Evolutionary conservation across 2,797 vertebrate species (phyloP), one percentile per base, ranked within the genome.

Genomic region (Serranus cabrilla): DNA sequence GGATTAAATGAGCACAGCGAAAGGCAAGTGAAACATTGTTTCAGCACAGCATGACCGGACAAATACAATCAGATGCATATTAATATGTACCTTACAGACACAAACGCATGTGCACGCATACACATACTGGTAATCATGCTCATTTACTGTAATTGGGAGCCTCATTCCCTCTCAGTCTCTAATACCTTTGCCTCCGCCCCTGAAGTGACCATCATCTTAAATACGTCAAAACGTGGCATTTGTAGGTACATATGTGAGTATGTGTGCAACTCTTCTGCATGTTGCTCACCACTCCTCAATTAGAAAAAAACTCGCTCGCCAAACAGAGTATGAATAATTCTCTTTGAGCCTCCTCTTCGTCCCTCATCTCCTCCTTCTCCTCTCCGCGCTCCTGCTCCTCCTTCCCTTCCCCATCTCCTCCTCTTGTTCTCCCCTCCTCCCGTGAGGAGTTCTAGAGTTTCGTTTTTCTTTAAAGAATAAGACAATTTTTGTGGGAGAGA

Each of bases 241-340:
- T 21, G 42, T 52, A 5, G 0, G 34, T 62, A n/a, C 20, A 11
- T 25, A 20, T 50, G 23, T 45, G 46, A 8, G 16, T 60, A 25
- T 69, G 47, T 92, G 90, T 75, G 88, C 60, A 82, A 79, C 80
- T 63, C 76, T 93, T 55, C 64, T 67, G 34, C 58, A 67, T 76
- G 78, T 75, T 78, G 47, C 74, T 90, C 78, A 42, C 84, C 79
- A 85, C 83, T 81, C 67, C 81, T 94, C 93, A 94, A 95, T 95
- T 88, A 94, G 92, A 88, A 27, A 27, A 90, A 87, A 93, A 89
- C 79, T 87, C 91, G 85, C 88, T 91, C 92, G 92, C 88, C 93
- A 96, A 96, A 96, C 90, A 95, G 84, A 89, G 81, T 91, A 94
- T 96, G 91, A 96, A 95, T 95, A 93, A 96, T 96, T 95, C 93